Evolutionary conservation across 1,140 invertebrate species (phyloP).

Genomic region (Druon quercuslanigerum): DNA sequence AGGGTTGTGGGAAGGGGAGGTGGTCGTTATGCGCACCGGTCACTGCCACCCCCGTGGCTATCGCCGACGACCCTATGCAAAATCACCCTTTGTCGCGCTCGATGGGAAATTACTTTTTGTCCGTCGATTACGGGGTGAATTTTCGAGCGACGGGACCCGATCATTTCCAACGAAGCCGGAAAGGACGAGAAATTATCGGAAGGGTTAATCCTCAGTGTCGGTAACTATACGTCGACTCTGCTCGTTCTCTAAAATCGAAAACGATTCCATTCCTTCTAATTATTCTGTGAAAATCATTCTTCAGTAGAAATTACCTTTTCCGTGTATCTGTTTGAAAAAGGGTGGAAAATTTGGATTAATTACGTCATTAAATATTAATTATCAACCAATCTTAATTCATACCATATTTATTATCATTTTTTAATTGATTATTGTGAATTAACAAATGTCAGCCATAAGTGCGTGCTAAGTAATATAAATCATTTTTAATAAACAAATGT

Average conservation of each 20-base stretch:
- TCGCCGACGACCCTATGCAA: constrained; percentile 67
- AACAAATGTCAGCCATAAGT: too few species aligned
- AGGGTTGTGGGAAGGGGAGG: constrained; percentile 47
- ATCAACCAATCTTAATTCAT: too few species aligned
- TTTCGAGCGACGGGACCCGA: constrained; percentile 70
- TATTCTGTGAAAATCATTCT: not conserved
- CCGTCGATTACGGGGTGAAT: constrained; percentile 73
- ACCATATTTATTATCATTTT: too few species aligned
- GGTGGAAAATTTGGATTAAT: too few species aligned
- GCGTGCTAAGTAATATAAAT: too few species aligned
- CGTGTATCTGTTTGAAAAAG: not conserved
- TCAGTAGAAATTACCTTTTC: not conserved
- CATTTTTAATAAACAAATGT: too few species aligned
- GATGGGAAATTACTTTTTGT: constrained; percentile 76
- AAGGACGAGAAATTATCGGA: constrained; percentile 54
- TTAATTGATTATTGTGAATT: too few species aligned
- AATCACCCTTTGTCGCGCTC: constrained; percentile 74
- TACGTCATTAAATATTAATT: too few species aligned
- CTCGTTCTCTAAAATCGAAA: not conserved
- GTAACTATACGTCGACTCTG: not conserved
- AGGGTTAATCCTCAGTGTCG: constrained; percentile 42
- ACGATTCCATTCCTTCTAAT: constrained; percentile 16
- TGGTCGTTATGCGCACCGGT: constrained; percentile 74
- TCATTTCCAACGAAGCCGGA: constrained; percentile 66
- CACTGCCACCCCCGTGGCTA: constrained; percentile 68